These are phyloP conservation scores for Notothenia rossii DNA, from an alignment of 2,113 vertebrate species.

Conservation along the genomic window DNA sequence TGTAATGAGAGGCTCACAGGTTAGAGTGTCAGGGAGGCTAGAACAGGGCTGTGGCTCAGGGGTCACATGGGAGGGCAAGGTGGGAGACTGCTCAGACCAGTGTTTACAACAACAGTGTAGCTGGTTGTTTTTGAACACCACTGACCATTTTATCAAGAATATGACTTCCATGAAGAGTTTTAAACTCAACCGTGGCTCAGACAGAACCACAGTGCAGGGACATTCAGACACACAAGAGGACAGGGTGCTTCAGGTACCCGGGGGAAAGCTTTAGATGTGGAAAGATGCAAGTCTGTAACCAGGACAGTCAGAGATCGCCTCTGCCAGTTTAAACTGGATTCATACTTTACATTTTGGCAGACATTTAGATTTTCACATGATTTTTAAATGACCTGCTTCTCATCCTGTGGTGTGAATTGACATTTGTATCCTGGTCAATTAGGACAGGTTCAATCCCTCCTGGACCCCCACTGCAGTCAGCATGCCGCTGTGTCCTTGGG, in stretches of 20 bases:
- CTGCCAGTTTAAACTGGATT: no score
- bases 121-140: neutral
- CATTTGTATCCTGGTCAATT: neutral
- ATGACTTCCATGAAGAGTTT: neutral
- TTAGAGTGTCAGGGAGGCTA: neutral
- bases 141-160: neutral
- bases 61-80: neutral
- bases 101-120: neutral
- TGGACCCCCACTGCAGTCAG: no score
- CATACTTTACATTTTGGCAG: neutral
- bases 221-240: conserved; percentile 10
- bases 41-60: neutral
- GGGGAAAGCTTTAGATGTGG: conserved; percentile 60
- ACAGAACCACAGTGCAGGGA: neutral
- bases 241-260: conserved; percentile 35
- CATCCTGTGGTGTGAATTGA: neutral
- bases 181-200: neutral
- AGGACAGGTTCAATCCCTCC: neutral
- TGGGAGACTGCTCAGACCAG: neutral
- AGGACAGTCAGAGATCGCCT: neutral
- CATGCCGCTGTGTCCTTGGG: no score
- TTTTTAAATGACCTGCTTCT: neutral
- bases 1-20: neutral
- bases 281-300: conserved; percentile 90
- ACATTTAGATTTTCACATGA: neutral